Evolutionary conservation across 2,888 invertebrate genomes (phyloP), one percentile per base, ranked within the genome.

Genomic region (Leptinotarsa haldemani): DNA sequence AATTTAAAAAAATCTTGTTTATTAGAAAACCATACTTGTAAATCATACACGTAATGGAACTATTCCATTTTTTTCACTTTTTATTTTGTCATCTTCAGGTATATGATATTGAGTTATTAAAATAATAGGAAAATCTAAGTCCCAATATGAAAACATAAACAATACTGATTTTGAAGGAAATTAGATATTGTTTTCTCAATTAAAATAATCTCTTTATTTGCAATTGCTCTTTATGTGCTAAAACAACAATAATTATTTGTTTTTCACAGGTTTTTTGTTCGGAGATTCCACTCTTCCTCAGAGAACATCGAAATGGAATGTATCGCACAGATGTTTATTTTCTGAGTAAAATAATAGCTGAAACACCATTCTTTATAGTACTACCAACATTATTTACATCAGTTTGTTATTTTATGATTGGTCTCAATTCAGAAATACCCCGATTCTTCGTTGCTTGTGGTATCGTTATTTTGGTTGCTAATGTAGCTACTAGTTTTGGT

Each of bases 271-370:
- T 96, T 58, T 97, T 98, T 86, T 95, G 95, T 81, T 91, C 94
- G 0, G 97, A 98, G 85, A 89, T 97, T 48, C 96, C 97, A 0
- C 93, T 97, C 76, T 97, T 97, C 86, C 89, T 97, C 79, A 89
- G 97, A 16, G 97, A 98, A 85, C 94, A 97, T 82, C 92, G 93
- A 77, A 95, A 95, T 84, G 96, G 96, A 53, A 94, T 98, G 91
- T 98, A 98, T 83, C 90, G 97, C 67, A 94, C 95, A 0, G 95
- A 96, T 82, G 93, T 97, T 0, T 98, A 97, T 87, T 98, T 96
- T 87, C 85, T 98, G 30, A 94, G 95, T 71, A 98, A 97, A 89
- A 96, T 95, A 0, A 83, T 97, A 53, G 95, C 96, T 0, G 98
- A 98, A 84, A 88, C 95, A 0, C 98, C 98, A 0, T 90, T 97